Evolutionary conservation across 2,797 vertebrate genomes (phyloP), one percentile per base, ranked within the genome.

Genomic region (Champsocephalus esox): DNA sequence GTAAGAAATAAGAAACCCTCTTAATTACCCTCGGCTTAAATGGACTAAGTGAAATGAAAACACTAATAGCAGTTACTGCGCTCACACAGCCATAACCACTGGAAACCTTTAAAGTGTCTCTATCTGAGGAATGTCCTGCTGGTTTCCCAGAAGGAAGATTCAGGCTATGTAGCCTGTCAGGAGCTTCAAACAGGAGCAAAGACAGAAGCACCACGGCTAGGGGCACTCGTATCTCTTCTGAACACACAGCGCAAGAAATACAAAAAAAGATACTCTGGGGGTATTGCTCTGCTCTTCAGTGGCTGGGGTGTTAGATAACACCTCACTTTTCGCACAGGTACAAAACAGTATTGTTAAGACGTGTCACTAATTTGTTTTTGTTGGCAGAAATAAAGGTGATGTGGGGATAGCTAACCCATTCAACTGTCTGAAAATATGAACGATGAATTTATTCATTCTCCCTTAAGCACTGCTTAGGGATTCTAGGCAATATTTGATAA

Each of bases 141-240:
- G 85, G 59, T 89, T 90, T 85, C 85, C 85, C 88, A 71, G 70
- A 87, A 86, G 88, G 79, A 81, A 87, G 81, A 89, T 85, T 79
- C 70, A 34, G 83, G 85, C 85, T 88, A 79, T 83, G 80, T 82
- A 80, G 82, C 82, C 86, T 90, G 86, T 89, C 83, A 87, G 73
- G 75, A 77, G 81, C 90, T 89, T 92, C 89, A 92, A 90, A 92
- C 77, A 68, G 74, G 52, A 85, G 84, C 83, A 85, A 79, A 91
- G 86, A 88, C 88, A 82, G 83, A 81, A 83, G 67, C 60, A n/a
- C 59, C 52, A 55, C 41, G 69, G 70, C 78, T 82, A 76, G 73
- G 85, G 82, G 77, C 85, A 64, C 74, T 65, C 81, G 77, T 91
- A 91, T 92, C 88, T 87, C 83, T 43, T 87, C 82, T 81, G 80